A percentile compares a stretch with the other conserved stretches of the same genome.
Evolutionary conservation across 2,113 vertebrate species (phyloP).

Genomic region (Chauna torquata): DNA sequence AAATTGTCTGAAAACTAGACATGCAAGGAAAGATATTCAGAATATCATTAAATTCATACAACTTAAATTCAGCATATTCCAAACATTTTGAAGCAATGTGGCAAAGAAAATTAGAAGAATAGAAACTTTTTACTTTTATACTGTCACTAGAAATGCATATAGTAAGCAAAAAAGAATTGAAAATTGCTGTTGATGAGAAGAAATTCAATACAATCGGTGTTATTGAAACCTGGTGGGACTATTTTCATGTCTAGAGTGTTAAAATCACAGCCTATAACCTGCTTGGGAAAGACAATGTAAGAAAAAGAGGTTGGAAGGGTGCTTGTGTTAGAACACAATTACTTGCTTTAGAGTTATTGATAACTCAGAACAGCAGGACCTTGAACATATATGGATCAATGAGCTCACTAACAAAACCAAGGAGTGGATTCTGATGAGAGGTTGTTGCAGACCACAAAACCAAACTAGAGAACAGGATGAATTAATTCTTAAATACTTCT

Average conservation of each 20-base stretch:
- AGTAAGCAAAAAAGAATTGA: not conserved
- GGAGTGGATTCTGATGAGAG: not conserved
- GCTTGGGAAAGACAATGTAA: not conserved
- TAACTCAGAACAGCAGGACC: slow-evolving; percentile 13
- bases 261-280: not conserved
- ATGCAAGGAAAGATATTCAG: not conserved
- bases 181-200: not conserved
- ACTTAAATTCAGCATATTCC: not conserved
- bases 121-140: not conserved
- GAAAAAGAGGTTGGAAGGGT: not conserved
- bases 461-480: not conserved
- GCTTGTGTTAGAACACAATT: not conserved
- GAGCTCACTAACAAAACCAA: not conserved
- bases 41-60: not conserved
- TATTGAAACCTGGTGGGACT: not conserved
- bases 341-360: not conserved
- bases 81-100: not conserved
- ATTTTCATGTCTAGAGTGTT: not conserved
- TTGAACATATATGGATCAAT: not conserved
- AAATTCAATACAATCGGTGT: not conserved
- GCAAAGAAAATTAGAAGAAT: not conserved
- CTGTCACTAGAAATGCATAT: not conserved
- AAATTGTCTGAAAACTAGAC: not conserved
- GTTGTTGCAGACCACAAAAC: not conserved
- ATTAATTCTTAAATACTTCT: not conserved